Evolutionary conservation across 2,888 invertebrate species (phyloP).

Genomic region (Colostygia pectinataria): DNA sequence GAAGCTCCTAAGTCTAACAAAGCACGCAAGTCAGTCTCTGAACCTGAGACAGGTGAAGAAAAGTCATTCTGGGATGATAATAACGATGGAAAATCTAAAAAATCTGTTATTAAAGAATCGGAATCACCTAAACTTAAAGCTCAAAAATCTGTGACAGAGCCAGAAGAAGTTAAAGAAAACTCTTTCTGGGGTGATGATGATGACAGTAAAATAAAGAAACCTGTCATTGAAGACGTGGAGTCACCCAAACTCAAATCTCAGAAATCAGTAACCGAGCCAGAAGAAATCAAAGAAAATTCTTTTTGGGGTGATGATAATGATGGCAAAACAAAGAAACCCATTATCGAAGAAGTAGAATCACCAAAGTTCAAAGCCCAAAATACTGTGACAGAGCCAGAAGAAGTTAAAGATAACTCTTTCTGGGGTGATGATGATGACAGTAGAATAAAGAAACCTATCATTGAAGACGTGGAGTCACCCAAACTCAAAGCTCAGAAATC

Average conservation of each 20-base stretch:
- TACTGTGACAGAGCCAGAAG: slow-evolving; percentile 52
- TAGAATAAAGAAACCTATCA: slow-evolving; percentile 43
- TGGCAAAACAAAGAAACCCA: slow-evolving; percentile 49
- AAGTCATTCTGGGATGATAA: slow-evolving; percentile 57
- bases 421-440: slow-evolving; percentile 53
- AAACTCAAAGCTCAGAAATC: slow-evolving; percentile 44
- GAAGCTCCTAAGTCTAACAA: slow-evolving; percentile 40
- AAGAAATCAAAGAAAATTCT: slow-evolving; percentile 48
- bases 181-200: slow-evolving; percentile 55
- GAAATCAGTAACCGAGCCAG: slow-evolving; percentile 52
- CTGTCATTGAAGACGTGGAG: slow-evolving; percentile 43
- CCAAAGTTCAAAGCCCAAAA: slow-evolving; percentile 53
- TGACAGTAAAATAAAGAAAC: slow-evolving; percentile 48
- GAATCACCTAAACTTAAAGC: slow-evolving; percentile 28
- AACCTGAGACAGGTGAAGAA: slow-evolving; percentile 56
- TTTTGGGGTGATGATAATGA: slow-evolving; percentile 61
- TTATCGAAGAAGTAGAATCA: slow-evolving; percentile 50
- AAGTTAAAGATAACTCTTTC: slow-evolving; percentile 53
- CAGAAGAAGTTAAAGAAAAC: slow-evolving; percentile 56
- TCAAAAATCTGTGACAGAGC: slow-evolving; percentile 18
- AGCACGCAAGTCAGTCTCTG: slow-evolving; percentile 47
- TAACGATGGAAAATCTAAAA: slow-evolving; percentile 49
- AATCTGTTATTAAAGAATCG: slow-evolving; percentile 42
- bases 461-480: slow-evolving; percentile 43
- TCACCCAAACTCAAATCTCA: slow-evolving; percentile 39